Conservation (phyloP, 2,797 vertebrate species). For the Coccyzus lansbergi region DNA sequence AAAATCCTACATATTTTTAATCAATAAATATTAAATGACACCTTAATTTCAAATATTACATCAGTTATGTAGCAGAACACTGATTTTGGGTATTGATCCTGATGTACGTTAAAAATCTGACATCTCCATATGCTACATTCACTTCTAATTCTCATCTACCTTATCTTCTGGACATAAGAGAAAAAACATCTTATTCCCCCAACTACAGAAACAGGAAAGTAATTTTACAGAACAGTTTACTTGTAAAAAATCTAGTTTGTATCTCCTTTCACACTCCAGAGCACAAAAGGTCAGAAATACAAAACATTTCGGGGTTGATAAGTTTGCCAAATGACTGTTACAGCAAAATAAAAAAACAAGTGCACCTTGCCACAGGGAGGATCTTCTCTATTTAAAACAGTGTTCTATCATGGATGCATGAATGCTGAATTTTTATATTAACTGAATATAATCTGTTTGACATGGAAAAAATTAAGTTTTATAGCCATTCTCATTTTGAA, state of each 20-base stretch:
- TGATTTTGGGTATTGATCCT: background rate
- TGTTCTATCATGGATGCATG: background rate
- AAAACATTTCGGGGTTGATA: background rate
- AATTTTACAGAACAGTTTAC: background rate
- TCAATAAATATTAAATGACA: background rate
- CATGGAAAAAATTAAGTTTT: background rate
- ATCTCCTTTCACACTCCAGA: background rate
- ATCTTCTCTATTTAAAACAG: background rate
- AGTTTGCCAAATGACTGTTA: background rate
- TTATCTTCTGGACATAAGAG: background rate
- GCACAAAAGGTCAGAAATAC: background rate
- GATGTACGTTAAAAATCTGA: background rate
- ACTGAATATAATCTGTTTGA: background rate
- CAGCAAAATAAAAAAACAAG: background rate
- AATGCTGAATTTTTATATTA: background rate
- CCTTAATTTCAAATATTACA: background rate
- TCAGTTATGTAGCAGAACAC: background rate
- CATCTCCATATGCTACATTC: background rate
- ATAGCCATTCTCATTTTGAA: background rate
- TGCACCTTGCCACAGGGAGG: background rate
- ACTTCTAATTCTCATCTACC: background rate
- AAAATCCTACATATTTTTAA: background rate
- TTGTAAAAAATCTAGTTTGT: background rate
- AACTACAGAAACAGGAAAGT: background rate
- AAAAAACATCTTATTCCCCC: background rate